phyloP scores from a whole-genome alignment of 2,113 vertebrate genomes.

The Ursus arctos region DNA sequence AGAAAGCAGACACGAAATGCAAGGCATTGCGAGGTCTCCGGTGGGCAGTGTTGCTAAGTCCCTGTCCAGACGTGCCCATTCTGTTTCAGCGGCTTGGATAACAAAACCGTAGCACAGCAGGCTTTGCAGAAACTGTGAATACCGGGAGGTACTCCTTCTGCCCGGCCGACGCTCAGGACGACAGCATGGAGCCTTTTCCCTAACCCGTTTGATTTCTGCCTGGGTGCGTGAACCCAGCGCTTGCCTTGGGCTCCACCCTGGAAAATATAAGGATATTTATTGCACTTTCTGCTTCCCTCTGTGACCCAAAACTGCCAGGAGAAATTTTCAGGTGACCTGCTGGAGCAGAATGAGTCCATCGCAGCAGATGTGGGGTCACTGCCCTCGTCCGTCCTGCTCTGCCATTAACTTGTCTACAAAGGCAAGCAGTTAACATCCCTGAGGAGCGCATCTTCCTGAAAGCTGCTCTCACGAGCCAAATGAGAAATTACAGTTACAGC shows the following conservation, averaged over 20 bases:
- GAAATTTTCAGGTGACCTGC: not conserved
- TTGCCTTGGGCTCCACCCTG: not conserved
- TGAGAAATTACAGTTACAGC: not conserved
- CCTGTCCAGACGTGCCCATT: rapidly evolving
- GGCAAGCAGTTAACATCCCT: rapidly evolving
- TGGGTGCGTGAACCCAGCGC: not conserved
- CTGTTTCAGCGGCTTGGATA: not conserved
- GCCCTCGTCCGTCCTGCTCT: not conserved
- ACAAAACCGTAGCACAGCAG: rapidly evolving
- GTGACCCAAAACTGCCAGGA: not conserved
- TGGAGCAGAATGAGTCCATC: rapidly evolving
- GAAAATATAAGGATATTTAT: not conserved
- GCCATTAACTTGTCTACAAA: not conserved
- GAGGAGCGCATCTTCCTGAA: not conserved
- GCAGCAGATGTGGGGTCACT: rapidly evolving
- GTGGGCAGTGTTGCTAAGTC: rapidly evolving
- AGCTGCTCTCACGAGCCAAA: not conserved
- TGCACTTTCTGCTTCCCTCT: not conserved
- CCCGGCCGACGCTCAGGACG: rapidly evolving
- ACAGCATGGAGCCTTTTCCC: rapidly evolving
- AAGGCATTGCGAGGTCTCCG: rapidly evolving
- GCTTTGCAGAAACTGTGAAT: rapidly evolving
- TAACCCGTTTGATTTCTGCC: rapidly evolving
- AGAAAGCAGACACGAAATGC: not conserved
- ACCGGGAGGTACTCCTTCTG: rapidly evolving